Evolutionary conservation across 2,797 vertebrate genomes (phyloP), one percentile per base, ranked within the genome.

Genomic region (Chromobotia macracanthus): DNA sequence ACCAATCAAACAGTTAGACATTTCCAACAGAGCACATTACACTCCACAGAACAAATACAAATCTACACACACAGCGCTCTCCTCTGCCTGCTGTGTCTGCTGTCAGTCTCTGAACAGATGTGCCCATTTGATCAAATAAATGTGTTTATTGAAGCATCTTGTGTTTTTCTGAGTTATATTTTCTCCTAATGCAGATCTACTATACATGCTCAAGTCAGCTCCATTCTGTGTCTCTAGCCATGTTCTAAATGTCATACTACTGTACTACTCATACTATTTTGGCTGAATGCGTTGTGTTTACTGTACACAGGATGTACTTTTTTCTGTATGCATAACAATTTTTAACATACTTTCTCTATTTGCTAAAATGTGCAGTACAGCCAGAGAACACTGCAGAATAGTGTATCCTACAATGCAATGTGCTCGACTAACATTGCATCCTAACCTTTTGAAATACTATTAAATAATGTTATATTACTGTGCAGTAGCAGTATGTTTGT

Each of bases 41-140:
- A 31, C 19, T 6, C 16, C 25, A 23, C 16, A 9, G 15, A 35
- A 65, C 3, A 35, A 25, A 38, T 13, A 8, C 28, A 72, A 18
- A 25, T 31, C 71, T 9, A 38, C 44, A 77, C 35, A 48, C 7
- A 56, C 38, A 35, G n/a, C n/a, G n/a, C n/a, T n/a, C n/a, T n/a
- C n/a, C n/a, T n/a, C n/a, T n/a, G n/a, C n/a, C n/a, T n/a, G n/a
- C 21, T 19, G 35, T 67, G n/a, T 53, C 5, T 72, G 56, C 21
- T 12, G 10, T 21, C 3, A 5, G 31, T 18, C 18, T 69, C 18
- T 18, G 12, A 66, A 63, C 70, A 74, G 51, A 68, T 74, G 71
- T 61, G 71, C 53, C 61, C 61, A 75, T 25, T 44, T 66, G 48
- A 75, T 66, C n/a, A 75, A 15, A 25, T 53, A 53, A 65, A 55